Evolutionary conservation across 1,140 invertebrate species (phyloP), one percentile per base, ranked within the genome.

Genomic region (Drosophila sp.): DNA sequence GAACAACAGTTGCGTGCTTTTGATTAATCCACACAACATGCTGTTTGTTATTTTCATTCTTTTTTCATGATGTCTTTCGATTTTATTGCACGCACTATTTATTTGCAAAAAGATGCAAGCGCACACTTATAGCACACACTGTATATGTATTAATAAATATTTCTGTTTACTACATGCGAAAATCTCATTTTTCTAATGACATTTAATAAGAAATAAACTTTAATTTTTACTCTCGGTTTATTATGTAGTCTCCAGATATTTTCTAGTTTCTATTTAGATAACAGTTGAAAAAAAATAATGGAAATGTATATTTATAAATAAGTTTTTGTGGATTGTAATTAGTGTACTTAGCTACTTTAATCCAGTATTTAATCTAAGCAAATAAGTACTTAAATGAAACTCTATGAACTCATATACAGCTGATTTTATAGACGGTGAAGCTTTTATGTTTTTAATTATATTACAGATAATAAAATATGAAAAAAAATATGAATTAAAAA

Each of bases 61-160:
- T 83, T 71, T 27, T 63, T 7, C 27, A 59, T 57, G 7, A 59
- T 27, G 66, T 69, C 29, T 72, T 56, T 72, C 41, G 25, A 13
- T 18, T 63, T 59, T 48, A 70, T 41, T 80, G 59, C 82, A 87
- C 66, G 81, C 82, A 84, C 81, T 78, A 87, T 87, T 50, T 80
- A 80, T 72, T 43, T 62, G 41, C 56, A 48, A 16, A 1, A 34
- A 51, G 29, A 7, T 18, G 29, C 25, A 51, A 36, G 41, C 36
- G 21, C 8, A 41, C 32, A 27, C 25, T 61, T 56, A 54, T 38
- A 16, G 48, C 48, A 29, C 29, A 13, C 40, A 38, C 66, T 63
- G 66, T 18, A 41, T 14, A 41, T 41, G 1, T 13, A 3, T 9
- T 34, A 34, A 34, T 0, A 27, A 9, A 9, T 40, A 40, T 41